phyloP scores from a whole-genome alignment of 2,113 vertebrate species.

The Aldabrachelys gigantea region DNA sequence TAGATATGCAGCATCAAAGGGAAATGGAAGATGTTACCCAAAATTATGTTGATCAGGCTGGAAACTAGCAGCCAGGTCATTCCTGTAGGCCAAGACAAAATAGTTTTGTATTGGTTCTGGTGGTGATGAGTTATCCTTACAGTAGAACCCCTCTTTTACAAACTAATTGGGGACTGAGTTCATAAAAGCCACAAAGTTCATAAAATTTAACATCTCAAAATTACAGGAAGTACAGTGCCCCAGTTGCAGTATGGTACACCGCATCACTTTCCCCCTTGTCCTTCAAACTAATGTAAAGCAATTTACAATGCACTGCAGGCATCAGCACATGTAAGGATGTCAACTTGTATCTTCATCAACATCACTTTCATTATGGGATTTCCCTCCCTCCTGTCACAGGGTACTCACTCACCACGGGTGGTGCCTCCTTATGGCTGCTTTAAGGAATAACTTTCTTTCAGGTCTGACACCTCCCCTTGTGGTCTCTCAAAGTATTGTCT shows the following conservation, averaged over 20 bases:
- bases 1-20: rapidly evolving
- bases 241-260: neutral
- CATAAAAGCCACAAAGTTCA: neutral
- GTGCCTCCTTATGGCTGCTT: neutral
- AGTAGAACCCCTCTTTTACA: neutral
- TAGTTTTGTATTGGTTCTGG: neutral
- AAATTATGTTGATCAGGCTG: neutral
- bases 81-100: neutral
- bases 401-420: neutral
- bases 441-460: neutral
- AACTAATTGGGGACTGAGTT: neutral
- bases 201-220: neutral
- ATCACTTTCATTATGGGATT: neutral
- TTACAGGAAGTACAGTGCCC: neutral
- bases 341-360: neutral
- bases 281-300: neutral
- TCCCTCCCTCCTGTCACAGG: neutral
- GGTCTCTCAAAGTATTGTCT: neutral
- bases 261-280: neutral
- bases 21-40: neutral
- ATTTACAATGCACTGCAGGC: neutral
- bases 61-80: neutral
- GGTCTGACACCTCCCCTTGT: neutral
- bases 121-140: neutral
- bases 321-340: neutral